Base-by-base conservation (phyloP, 1,140 invertebrate species). In the Ceratoteleas bidentatus region DNA sequence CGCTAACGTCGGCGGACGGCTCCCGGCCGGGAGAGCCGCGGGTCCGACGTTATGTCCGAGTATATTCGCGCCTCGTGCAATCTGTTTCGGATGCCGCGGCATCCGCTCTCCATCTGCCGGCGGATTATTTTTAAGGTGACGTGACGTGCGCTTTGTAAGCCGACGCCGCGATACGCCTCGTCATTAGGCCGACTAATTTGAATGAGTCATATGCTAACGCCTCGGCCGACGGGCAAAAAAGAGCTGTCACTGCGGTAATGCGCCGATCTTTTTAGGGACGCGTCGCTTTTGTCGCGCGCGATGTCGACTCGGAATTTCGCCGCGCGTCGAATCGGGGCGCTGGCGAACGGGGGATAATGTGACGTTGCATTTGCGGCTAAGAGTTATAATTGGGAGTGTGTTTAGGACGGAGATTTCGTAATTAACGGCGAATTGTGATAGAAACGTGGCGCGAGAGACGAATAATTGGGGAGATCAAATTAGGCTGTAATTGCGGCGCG, bases 11-110 rank as follows among this genome's bases (percentile, higher is more conserved):
- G 40, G 43, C 36, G 69, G 70, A 81, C 77, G 60, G 40, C 40
- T 10, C 60, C 38, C 56, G 65, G 40, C 11, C 50, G 65, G 75
- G 53, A 72, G 64, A 83, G 64, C 68, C 40, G 40, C 47, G 58
- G 34, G 43, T 49, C 79, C 76, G 78, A 85, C 84, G 64, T 24
- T 24, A 24, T 82, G 86, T 87, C 82, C 85, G 68, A 78, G 83
- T 87, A 82, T 88, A 87, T 87, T 88, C 86, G 87, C 86, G 79
- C 76, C 69, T 79, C 24, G 64, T 80, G 70, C 78, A 78, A 82
- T 78, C 73, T 81, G 84, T 84, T 85, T 57, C 82, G 73, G 68
- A 84, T 38, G 83, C 84, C 84, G 36, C 60, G 45, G 58, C 81
- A 77, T 72, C 74, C 81, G 81, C 70, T 79, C 54, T 58, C 77